A percentile compares a stretch with the other conserved stretches of the same genome.
Conservation (phyloP, 2,113 vertebrate species). For the Carassius auratus region DNA sequence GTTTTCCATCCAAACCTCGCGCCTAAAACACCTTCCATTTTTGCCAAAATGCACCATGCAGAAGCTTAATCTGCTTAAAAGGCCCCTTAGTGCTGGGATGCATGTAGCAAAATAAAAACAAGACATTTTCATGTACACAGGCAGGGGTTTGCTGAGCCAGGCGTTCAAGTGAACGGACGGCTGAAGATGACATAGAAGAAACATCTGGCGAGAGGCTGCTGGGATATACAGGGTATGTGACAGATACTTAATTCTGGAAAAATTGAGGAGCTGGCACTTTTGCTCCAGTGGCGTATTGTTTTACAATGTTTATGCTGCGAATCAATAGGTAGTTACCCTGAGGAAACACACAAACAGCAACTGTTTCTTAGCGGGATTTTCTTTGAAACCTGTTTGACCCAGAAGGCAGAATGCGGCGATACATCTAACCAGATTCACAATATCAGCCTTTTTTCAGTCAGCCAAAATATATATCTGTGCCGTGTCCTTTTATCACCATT, state of each 20-base stretch:
- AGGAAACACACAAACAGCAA: slow-evolving; percentile 21
- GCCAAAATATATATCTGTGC: slow-evolving; percentile 4
- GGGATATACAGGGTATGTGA: background rate
- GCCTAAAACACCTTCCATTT: slow-evolving; percentile 26
- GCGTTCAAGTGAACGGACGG: background rate
- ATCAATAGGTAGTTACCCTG: slow-evolving; percentile 33
- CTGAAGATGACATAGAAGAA: background rate
- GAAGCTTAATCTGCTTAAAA: slow-evolving; percentile 47
- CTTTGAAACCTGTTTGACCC: background rate
- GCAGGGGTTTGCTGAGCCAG: slow-evolving; percentile 11
- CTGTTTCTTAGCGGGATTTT: slow-evolving; percentile 4
- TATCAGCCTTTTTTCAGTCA: background rate
- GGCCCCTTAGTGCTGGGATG: slow-evolving; percentile 1
- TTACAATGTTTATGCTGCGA: slow-evolving; percentile 32
- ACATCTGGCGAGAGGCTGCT: slow-evolving; percentile 8
- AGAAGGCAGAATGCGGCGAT: background rate
- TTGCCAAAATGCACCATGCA: slow-evolving; percentile 40
- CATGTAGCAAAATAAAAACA: slow-evolving; percentile 36
- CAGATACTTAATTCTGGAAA: slow-evolving; percentile 19
- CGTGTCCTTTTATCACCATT: background rate
- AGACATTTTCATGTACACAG: slow-evolving; percentile 29
- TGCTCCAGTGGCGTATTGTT: slow-evolving; percentile 6
- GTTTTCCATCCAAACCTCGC: slow-evolving; percentile 19
- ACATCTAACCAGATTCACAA: background rate
- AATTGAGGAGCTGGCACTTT: slow-evolving; percentile 24